Base-by-base conservation (phyloP, 30 jellyfish, hydroid and myxozoan species). In the Sanderia malayensis region DNA sequence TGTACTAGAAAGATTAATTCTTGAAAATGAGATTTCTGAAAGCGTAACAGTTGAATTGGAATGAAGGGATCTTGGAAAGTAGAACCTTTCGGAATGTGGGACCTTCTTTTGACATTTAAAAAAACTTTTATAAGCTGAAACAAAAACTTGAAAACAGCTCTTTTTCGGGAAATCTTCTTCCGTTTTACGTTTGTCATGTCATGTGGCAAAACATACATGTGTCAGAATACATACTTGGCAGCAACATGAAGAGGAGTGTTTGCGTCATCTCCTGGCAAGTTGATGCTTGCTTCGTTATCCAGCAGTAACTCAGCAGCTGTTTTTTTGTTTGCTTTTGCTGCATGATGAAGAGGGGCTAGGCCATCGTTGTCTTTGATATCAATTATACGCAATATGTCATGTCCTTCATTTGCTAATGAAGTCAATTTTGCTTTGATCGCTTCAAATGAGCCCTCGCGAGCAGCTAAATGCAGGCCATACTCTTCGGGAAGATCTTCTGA, bases 161-260 rank as follows among this genome's bases (percentile, higher is more conserved):
- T n/a, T n/a, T n/a, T n/a, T n/a, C n/a, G n/a, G n/a, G n/a, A n/a
- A n/a, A n/a, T n/a, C n/a, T n/a, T n/a, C n/a, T n/a, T n/a, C n/a
- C n/a, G n/a, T n/a, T n/a, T n/a, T n/a, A n/a, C n/a, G n/a, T n/a
- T n/a, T n/a, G n/a, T n/a, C n/a, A n/a, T n/a, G n/a, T n/a, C n/a
- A n/a, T n/a, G n/a, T n/a, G n/a, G n/a, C n/a, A n/a, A n/a, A n/a
- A n/a, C n/a, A n/a, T n/a, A n/a, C n/a, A n/a, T n/a, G n/a, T n/a
- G n/a, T n/a, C n/a, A n/a, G n/a, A n/a, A n/a, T n/a, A n/a, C 86
- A 24, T 78, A 90, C 97, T 79, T 90, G 28, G 97, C 94, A 0
- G 97, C 97, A 18, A 90, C 32, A 61, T 82, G 97, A 20, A 90
- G 87, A 0, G 97, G 95, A 18, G 95, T 90, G 67, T 92, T 84